Percentiles rank a stretch among this genome's conserved stretches.
These are phyloP conservation scores for human DNA, from an alignment of 2,113 vertebrate species.

Conservation along the genomic window GRCh38 chr16:66246001-66246500, in stretches of 20 bases:
- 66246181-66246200: conserved; percentile 83
- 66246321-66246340: neutral
- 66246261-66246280: conserved; percentile 73
- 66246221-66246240: conserved; percentile 77
- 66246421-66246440: neutral
- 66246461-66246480: neutral
- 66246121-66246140: conserved; percentile 71
- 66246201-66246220: conserved; percentile 82
- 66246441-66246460: neutral
- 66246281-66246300: conserved; percentile 42
- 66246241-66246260: conserved; percentile 80
- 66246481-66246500: neutral
- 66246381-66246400: fast-evolving
- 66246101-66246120: conserved; percentile 75
- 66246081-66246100: conserved; percentile 62
- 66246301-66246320: neutral
- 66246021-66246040: conserved; percentile 68
- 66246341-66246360: neutral
- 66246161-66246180: conserved; percentile 82
- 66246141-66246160: conserved; percentile 80
- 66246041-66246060: conserved; percentile 62
- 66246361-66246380: neutral
- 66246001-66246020: conserved; percentile 74
- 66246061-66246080: conserved; percentile 70
- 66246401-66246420: neutral